Evolutionary conservation across 2,888 invertebrate genomes (phyloP), one percentile per base, ranked within the genome.

Genomic region (Diplolepis rosae): DNA sequence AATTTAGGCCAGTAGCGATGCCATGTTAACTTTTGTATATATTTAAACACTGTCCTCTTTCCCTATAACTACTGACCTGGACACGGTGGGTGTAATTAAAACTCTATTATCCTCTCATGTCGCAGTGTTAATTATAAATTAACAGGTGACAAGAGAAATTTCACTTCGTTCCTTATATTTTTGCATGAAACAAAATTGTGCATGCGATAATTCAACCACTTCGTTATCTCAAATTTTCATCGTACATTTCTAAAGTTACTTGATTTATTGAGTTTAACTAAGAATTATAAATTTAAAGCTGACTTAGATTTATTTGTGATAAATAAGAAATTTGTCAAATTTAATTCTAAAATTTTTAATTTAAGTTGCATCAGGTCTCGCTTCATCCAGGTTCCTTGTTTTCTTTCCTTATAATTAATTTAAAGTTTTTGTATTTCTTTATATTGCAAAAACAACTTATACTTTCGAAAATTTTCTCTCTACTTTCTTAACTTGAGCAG

Each of bases 401-500:
- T 54, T 32, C 4, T 39, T 24, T 39, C 3, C 15, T 24, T 27
- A n/a, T 4, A 61, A 61, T 61, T 39, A 35, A 32, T 39, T 50
- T 4, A 39, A 45, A 45, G 11, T 15, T 45, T 45, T 45, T 45
- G 18, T 9, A 1, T 45, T 45, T 7, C 11, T 9, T 18, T 7
- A 45, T 6, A 13, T 7, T 24, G 24, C 27, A 52, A 24, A 61
- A 61, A 61, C 35, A 39, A 32, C 35, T 61, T 39, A 39, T 24
- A 61, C 61, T 61, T 61, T 61, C 61, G n/a, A 61, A 39, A 35
- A 61, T 61, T 61, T 61, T 61, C 61, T 61, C 61, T 61, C 39
- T n/a, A 61, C 61, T 61, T 61, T 61, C 61, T 61, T 61, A 39
- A 61, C 11, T 39, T 35, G 39, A 61, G 24, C 35, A 24, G 7